Base-by-base conservation (phyloP, 2,113 vertebrate genomes). In the Pachyramphus minor region DNA sequence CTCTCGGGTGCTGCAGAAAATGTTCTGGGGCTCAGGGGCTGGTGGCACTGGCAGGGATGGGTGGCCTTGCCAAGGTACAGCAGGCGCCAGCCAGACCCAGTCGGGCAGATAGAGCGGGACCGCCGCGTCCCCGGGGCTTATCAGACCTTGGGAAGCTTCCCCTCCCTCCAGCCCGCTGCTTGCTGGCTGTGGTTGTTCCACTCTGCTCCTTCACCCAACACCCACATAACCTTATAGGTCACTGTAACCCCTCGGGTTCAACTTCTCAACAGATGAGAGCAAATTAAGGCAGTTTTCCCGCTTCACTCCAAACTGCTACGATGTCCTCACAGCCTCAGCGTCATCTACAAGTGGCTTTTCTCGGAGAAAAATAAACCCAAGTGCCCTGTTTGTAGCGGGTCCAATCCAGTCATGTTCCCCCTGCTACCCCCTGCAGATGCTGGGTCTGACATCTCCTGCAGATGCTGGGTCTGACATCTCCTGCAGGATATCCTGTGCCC, bases 401-500 rank as follows among this genome's bases (percentile, higher is more conserved):
- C 23, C 23, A 9, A 6, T 18, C 27, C 60, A 49, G 25, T 33
- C 18, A 0, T 23, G 71, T 24, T 27, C 63, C 28, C 14, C 31
- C 15, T 31, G 6, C 5, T 33, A 12, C 5, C 28, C 15, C 33
- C 33, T 8, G 3, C 74, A 35, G 85, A 14, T 4, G 4, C 2
- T 9, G 80, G 47, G 75, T 78, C 62, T 3, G 1, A 79, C 68
- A 62, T 3, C 55, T 14, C 33, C 33, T 8, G 3, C 74, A 35
- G 85, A 14, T 4, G 4, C 2, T 9, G 80, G 47, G 75, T 78
- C 62, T 3, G 1, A 79, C 68, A 62, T 3, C 55, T 53, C 1
- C 77, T 93, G 77, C 92, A 94, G 95, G 92, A 94, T 94, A 93
- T 96, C 93, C 95, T 91, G 92, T 0, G 50, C 24, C 50, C 69